A percentile compares a stretch with the other conserved stretches of the same genome.
Evolutionary conservation across 1,140 invertebrate genomes (phyloP).

Genomic region (Megalopta genalis): DNA sequence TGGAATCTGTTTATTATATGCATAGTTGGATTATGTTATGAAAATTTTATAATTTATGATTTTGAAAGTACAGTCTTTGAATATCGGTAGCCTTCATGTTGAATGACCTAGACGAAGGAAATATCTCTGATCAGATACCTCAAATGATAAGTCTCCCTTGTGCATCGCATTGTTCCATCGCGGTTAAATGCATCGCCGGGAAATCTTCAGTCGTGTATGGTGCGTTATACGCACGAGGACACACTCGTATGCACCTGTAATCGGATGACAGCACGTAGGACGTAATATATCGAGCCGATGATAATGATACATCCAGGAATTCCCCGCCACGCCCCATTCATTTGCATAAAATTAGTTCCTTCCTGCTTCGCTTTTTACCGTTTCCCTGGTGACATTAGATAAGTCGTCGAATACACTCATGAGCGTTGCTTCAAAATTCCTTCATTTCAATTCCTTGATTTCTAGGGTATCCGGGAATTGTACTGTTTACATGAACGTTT

Average conservation of each 20-base stretch:
- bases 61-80: not conserved
- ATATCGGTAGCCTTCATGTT: not conserved
- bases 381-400: not conserved
- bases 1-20: no score
- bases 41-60: no score
- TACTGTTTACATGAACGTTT: not conserved
- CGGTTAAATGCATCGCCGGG: constrained; percentile 9
- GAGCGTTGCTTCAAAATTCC: not conserved
- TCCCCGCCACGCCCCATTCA: constrained; percentile 28
- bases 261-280: constrained; percentile 37
- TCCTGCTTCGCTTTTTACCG: constrained; percentile 15
- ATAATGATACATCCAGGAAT: constrained; percentile 40
- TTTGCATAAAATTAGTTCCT: constrained; percentile 53
- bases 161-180: constrained; percentile 27
- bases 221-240: constrained; percentile 7
- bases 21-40: no score
- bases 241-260: constrained; percentile 24
- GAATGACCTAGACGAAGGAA: not conserved
- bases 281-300: constrained; percentile 34
- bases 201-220: not conserved
- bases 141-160: not conserved
- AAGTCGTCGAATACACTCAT: constrained; percentile 9
- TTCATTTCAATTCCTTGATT: not conserved
- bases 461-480: no score
- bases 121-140: not conserved